These are phyloP conservation scores for Sinonovacula constricta DNA, from an alignment of 1,140 invertebrate genomes.

Conservation along the genomic window DNA sequence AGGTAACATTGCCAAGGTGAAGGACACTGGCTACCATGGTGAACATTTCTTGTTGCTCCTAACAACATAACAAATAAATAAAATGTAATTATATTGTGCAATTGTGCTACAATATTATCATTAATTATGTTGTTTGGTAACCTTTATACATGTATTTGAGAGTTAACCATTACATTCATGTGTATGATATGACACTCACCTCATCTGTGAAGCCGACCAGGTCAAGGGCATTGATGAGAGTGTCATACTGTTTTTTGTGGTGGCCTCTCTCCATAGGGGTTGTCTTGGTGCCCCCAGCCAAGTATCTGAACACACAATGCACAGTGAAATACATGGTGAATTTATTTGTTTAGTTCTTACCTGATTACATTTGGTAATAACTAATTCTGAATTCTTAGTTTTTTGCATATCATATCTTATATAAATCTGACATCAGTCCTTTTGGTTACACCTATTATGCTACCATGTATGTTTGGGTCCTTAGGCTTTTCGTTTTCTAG, in stretches of 20 bases:
- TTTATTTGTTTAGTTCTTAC: neutral
- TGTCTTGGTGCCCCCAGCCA: slow-evolving; percentile 58
- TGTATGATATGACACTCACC: slow-evolving; percentile 50
- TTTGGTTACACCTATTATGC: too few species aligned
- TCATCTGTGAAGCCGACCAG: slow-evolving; percentile 77
- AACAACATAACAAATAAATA: slow-evolving; percentile 3
- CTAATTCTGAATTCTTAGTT: too few species aligned
- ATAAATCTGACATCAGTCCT: too few species aligned
- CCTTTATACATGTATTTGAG: neutral
- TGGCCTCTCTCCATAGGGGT: slow-evolving; percentile 49
- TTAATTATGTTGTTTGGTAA: neutral
- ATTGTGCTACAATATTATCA: neutral
- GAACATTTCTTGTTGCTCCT: slow-evolving; percentile 76
- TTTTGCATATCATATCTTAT: too few species aligned
- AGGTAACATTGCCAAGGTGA: slow-evolving; percentile 74
- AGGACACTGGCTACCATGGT: slow-evolving; percentile 72
- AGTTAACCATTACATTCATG: neutral
- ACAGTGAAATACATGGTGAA: neutral
- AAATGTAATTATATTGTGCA: neutral
- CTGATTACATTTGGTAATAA: too few species aligned
- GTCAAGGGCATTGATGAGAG: slow-evolving; percentile 75
- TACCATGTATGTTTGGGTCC: too few species aligned
- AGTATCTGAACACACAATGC: slow-evolving; percentile 51
- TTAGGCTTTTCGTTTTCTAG: too few species aligned
- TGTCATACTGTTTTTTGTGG: slow-evolving; percentile 67